Conservation (phyloP, 2,113 vertebrate genomes). For the Lepidothrix coronata region DNA sequence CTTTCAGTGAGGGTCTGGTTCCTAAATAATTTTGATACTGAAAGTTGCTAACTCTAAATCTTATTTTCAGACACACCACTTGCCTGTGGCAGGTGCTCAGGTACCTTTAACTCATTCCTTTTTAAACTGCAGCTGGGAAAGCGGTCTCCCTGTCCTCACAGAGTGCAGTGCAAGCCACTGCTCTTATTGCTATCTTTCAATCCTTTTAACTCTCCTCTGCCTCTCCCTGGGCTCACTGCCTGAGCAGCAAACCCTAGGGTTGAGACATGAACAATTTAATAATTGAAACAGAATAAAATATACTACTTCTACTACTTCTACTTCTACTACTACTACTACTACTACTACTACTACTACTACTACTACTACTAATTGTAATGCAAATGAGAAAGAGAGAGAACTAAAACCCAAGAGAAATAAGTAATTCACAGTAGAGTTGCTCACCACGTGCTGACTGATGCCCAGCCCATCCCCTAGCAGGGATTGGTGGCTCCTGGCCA, state of each 20-base stretch:
- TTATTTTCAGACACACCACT: background rate
- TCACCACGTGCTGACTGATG: rapidly evolving
- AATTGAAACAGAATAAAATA: background rate
- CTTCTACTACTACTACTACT: background rate
- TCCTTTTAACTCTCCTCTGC: background rate
- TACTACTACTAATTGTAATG: background rate
- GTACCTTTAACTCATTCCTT: background rate
- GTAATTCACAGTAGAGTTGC: background rate
- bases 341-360: background rate
- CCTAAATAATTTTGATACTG: background rate
- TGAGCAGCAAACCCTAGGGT: background rate
- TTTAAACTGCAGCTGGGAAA: background rate
- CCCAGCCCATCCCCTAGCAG: background rate
- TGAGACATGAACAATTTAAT: background rate
- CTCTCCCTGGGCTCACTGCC: too few species aligned
- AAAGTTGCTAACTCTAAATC: background rate
- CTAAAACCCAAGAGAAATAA: background rate
- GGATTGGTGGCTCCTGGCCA: background rate
- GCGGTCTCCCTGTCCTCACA: too few species aligned
- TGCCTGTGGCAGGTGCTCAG: background rate
- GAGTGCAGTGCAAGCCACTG: background rate
- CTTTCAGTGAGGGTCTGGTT: background rate
- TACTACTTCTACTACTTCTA: background rate
- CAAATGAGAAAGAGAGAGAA: background rate
- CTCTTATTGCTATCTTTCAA: background rate